These are phyloP conservation scores for Deroptyus accipitrinus DNA, from an alignment of 2,113 vertebrate genomes.

Conservation along the genomic window DNA sequence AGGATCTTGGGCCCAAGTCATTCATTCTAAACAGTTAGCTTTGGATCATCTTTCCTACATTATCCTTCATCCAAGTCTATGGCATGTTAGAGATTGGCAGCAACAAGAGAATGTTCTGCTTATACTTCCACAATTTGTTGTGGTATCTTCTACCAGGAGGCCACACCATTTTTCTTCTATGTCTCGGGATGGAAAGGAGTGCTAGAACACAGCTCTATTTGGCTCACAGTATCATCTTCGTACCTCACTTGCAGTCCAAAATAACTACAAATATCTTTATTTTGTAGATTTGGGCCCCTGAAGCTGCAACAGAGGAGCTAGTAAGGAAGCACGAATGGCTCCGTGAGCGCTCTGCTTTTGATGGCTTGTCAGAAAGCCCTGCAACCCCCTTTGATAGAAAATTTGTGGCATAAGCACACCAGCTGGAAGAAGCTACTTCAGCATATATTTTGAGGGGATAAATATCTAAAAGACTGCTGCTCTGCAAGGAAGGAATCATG, in stretches of 20 bases:
- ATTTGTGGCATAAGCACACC: slow-evolving; percentile 62
- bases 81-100: neutral
- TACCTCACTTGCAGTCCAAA: neutral
- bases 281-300: slow-evolving; percentile 83
- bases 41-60: neutral
- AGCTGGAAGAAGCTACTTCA: slow-evolving; percentile 24
- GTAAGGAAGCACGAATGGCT: slow-evolving; percentile 75
- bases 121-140: neutral
- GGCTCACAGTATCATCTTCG: neutral
- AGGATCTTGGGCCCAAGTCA: neutral
- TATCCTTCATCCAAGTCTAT: neutral
- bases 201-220: neutral
- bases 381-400: slow-evolving; percentile 81
- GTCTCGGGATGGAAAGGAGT: neutral
- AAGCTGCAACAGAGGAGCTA: slow-evolving; percentile 76
- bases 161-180: neutral
- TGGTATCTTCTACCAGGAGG: neutral
- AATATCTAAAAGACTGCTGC: neutral
- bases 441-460: neutral
- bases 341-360: slow-evolving; percentile 63
- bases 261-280: neutral
- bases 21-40: neutral
- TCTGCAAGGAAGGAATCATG: neutral
- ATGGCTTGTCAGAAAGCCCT: slow-evolving; percentile 81
- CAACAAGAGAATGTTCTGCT: neutral